These are phyloP conservation scores for Lepus timidus DNA, from an alignment of 2,113 vertebrate species.

Conservation along the genomic window DNA sequence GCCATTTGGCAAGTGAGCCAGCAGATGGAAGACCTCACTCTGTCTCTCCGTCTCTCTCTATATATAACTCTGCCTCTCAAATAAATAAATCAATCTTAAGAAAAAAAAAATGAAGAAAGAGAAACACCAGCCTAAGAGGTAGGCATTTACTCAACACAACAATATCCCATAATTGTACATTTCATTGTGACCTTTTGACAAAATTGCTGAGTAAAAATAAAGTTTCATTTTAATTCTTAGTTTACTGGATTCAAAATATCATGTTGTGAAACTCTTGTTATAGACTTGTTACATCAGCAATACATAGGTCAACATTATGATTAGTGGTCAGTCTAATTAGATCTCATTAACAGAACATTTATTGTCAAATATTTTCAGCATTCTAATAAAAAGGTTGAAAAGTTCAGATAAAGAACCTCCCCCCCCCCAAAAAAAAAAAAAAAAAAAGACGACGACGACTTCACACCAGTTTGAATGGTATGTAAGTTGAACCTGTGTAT, in stretches of 20 bases:
- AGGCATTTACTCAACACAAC: not conserved
- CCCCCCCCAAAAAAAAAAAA: too few relatives aligned
- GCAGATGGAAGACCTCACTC: too few relatives aligned
- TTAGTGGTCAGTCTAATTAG: not conserved
- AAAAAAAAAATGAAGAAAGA: too few relatives aligned
- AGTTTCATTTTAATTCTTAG: conserved; percentile 14
- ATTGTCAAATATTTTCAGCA: not conserved
- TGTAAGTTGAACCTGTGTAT: not conserved
- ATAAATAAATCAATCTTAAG: too few relatives aligned
- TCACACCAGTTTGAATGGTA: not conserved
- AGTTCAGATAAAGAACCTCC: not conserved
- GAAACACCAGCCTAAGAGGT: not conserved
- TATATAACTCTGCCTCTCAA: too few relatives aligned
- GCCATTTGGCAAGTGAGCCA: too few relatives aligned
- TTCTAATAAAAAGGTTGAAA: conserved; percentile 21
- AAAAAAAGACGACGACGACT: not conserved
- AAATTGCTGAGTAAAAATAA: not conserved
- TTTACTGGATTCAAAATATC: conserved; percentile 30
- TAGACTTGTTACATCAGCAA: conserved; percentile 23
- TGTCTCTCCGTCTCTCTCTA: too few relatives aligned
- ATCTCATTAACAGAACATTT: not conserved
- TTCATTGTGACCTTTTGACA: not conserved
- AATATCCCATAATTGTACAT: not conserved
- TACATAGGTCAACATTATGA: not conserved
- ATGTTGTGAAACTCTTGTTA: conserved; percentile 1